Evolutionary conservation across 2,113 vertebrate species (phyloP), one percentile per base, ranked within the genome.

Genomic region (Herpailurus yagouaroundi): DNA sequence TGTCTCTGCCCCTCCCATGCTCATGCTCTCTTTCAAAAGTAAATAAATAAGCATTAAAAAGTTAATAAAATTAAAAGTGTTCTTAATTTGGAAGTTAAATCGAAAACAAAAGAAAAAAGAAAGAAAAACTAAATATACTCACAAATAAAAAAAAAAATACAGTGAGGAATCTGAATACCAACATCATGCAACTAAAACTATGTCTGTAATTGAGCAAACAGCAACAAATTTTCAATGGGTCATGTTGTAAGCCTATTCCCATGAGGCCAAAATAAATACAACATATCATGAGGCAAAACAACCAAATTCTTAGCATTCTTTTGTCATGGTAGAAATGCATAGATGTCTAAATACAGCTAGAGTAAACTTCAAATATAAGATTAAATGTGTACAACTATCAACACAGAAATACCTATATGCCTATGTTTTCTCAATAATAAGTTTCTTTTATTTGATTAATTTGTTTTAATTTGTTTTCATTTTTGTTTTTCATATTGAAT

Each of bases 101-200:
- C 10, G 74, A 12, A 79, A 55, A 23, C 89, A 91, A 86, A 92
- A 82, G 33, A 18, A 23, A 94, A 92, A 92, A 94, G 77, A 45
- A 15, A 68, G 12, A 83, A 74, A 91, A 45, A 57, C 6, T 52
- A 29, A 88, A 88, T 52, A 33, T 63, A 63, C 5, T 50, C 48
- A 84, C 66, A 5, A 63, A 88, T 87, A 8, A 15, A 48, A 94
- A 97, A 94, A 97, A 97, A 74, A 69, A 73, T 18, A 69, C 0
- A 80, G 38, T 33, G 36, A 95, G 48, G 27, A 91, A 96, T 80
- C 5, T 13, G 12, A 90, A 52, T 13, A 74, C 11, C 12, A 41
- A 4, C 4, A 95, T 33, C 33, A 57, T 1, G 8, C 31, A 83
- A 57, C 69, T 90, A 90, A 95, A 83, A 90, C 4, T 31, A 63